Conservation (phyloP, 37 sponge, comb jelly and placozoan genomes). For the Diacarnus erythraeanus region DNA sequence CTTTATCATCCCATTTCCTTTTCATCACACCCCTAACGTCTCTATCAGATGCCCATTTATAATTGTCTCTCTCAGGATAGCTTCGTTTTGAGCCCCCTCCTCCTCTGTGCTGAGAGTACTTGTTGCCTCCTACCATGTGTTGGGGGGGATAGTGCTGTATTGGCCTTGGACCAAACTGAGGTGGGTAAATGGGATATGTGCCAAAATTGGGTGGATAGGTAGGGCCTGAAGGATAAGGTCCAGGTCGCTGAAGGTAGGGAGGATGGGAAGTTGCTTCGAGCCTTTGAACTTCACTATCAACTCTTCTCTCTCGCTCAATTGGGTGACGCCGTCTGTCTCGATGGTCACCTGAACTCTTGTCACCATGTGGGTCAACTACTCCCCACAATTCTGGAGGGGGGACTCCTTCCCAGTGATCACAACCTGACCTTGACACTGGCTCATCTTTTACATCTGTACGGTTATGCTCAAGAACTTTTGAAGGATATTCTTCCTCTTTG, state of each 20-base stretch:
- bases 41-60: background rate
- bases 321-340: background rate
- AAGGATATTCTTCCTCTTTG: background rate
- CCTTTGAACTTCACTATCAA: background rate
- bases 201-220: background rate
- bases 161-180: background rate
- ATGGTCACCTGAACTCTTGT: background rate
- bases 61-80: constrained; percentile 18
- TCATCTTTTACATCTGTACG: background rate
- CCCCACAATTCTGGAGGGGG: background rate
- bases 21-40: constrained; percentile 4
- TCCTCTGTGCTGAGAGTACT: background rate
- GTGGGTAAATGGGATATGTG: background rate
- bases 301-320: background rate
- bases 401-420: background rate
- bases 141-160: background rate
- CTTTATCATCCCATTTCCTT: constrained; percentile 1
- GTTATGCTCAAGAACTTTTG: background rate
- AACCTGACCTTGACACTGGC: background rate
- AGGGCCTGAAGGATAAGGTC: constrained; percentile 3
- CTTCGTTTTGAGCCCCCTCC: background rate
- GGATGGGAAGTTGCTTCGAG: background rate
- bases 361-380: background rate
- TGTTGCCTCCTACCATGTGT: background rate
- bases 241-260: background rate